These are phyloP conservation scores for Eurosta solidaginis DNA, from an alignment of 1,140 invertebrate species.

Conservation along the genomic window DNA sequence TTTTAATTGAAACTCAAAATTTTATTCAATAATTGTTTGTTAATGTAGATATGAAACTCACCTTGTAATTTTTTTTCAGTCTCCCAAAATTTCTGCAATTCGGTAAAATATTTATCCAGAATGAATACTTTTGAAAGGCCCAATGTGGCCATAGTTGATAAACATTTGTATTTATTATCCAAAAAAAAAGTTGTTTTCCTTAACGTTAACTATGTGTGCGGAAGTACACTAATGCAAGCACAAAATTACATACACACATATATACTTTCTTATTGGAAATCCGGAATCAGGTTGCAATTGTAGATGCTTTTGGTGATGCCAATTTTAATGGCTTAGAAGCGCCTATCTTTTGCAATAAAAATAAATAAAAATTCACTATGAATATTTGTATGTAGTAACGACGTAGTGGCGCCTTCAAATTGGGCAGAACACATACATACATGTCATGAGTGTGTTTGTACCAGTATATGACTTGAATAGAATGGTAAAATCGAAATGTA, in stretches of 20 bases:
- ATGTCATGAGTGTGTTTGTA: no score
- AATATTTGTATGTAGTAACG: background rate
- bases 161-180: constrained; percentile 46
- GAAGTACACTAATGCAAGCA: background rate
- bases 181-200: background rate
- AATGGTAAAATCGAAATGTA: background rate
- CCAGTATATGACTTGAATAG: no score
- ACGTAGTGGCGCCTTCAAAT: constrained; percentile 9
- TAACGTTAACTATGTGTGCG: background rate
- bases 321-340: background rate
- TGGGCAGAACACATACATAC: background rate
- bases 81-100: constrained; percentile 95
- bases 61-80: constrained; percentile 95
- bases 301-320: no score
- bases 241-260: background rate
- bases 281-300: constrained; percentile 7
- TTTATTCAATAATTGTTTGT: no score
- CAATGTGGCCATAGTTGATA: constrained; percentile 72
- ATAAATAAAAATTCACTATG: background rate
- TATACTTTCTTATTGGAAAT: background rate
- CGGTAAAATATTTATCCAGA: constrained; percentile 95
- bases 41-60: constrained; percentile 62
- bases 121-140: constrained; percentile 95
- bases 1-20: no score
- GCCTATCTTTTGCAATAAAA: background rate